These are phyloP conservation scores for Habrosyne pyritoides DNA, from an alignment of 2,888 invertebrate genomes.

Conservation along the genomic window DNA sequence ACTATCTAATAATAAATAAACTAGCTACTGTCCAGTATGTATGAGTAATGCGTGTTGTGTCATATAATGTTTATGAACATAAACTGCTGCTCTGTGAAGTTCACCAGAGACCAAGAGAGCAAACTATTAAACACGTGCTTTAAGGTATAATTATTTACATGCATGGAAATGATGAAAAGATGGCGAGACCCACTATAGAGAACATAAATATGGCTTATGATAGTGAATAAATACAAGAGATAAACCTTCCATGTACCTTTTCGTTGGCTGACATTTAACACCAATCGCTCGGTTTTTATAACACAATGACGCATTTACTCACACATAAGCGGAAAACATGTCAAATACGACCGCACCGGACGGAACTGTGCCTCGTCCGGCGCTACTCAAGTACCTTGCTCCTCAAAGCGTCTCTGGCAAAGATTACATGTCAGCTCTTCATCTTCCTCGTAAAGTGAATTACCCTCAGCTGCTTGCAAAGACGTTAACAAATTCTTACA, in stretches of 20 bases:
- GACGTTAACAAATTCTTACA: conserved; percentile 82
- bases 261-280: conserved; percentile 47
- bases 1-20: conserved; percentile 48
- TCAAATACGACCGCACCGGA: conserved; percentile 74
- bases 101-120: conserved; percentile 49
- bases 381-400: conserved; percentile 86
- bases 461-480: conserved; percentile 87
- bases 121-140: conserved; percentile 60
- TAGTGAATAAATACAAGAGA: conserved; percentile 38
- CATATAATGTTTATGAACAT: conserved; percentile 56
- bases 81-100: conserved; percentile 51
- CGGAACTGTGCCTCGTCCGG: conserved; percentile 63
- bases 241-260: conserved; percentile 49
- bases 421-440: conserved; percentile 88
- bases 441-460: conserved; percentile 85
- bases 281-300: conserved; percentile 50
- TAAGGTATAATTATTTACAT: conserved; percentile 53
- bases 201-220: conserved; percentile 47
- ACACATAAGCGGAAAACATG: conserved; percentile 79
- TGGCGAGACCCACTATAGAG: conserved; percentile 46
- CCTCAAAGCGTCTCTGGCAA: conserved; percentile 90
- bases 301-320: conserved; percentile 83
- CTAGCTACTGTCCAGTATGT: conserved; percentile 74
- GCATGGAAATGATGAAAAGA: conserved; percentile 57
- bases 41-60: conserved; percentile 83